Percentiles rank a stretch among this genome's conserved stretches.
These are phyloP conservation scores for Enteromius argenteus DNA, from an alignment of 2,797 vertebrate species.

Conservation along the genomic window DNA sequence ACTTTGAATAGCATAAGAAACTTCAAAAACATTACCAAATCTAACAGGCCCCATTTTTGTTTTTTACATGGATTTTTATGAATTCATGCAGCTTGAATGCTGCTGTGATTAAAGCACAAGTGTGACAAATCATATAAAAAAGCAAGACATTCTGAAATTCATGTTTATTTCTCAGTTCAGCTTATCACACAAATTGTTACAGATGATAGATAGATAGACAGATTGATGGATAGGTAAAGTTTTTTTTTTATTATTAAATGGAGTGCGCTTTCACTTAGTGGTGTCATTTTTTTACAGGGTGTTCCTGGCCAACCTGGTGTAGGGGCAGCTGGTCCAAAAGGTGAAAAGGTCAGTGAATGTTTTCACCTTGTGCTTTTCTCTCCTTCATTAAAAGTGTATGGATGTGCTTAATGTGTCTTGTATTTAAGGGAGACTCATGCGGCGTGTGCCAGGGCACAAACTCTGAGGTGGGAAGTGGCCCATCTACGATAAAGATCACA, in stretches of 20 bases:
- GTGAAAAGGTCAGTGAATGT: constrained; percentile 74
- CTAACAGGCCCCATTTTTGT: too few species aligned
- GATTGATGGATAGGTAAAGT: not conserved
- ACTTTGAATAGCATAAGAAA: not conserved
- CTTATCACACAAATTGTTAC: not conserved
- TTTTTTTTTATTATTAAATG: not conserved
- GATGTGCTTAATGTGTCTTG: constrained; percentile 3
- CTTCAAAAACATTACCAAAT: not conserved
- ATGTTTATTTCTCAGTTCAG: not conserved
- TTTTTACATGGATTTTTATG: not conserved
- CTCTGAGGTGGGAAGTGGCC: constrained; percentile 65
- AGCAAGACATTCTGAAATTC: not conserved
- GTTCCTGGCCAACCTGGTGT: constrained; percentile 71
- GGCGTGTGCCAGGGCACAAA: constrained; percentile 66
- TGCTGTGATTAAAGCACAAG: not conserved
- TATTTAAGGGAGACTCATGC: constrained; percentile 73
- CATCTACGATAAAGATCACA: constrained; percentile 61
- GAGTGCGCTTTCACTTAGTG: not conserved
- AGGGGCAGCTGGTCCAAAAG: constrained; percentile 71
- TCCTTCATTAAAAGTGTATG: constrained; percentile 23
- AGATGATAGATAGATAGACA: not conserved
- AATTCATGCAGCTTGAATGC: not conserved
- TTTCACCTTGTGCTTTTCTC: not conserved
- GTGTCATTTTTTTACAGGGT: constrained; percentile 68
- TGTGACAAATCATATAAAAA: not conserved